Evolutionary conservation across 2,888 invertebrate species (phyloP).

Genomic region (Ochropleura plecta): DNA sequence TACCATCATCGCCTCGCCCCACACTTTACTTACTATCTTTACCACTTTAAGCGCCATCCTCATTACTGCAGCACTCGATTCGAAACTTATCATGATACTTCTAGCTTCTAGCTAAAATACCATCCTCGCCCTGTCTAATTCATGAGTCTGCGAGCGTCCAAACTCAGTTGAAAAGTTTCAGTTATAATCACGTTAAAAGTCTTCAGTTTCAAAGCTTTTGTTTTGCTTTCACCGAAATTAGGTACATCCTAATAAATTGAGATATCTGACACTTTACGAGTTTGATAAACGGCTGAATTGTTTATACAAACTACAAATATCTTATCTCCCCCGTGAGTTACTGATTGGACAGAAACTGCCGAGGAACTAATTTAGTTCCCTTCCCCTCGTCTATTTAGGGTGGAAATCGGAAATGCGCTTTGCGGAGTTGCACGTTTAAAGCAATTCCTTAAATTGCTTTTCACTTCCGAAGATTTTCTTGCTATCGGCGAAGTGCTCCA

Average conservation of each 20-base stretch:
- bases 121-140: slow-evolving; percentile 24
- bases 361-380: slow-evolving; percentile 51
- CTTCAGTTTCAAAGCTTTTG: slow-evolving; percentile 43
- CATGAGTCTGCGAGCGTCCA: slow-evolving; percentile 6
- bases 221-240: slow-evolving; percentile 20
- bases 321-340: slow-evolving; percentile 46
- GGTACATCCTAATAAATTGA: slow-evolving; percentile 18
- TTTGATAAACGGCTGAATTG: slow-evolving; percentile 47
- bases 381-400: slow-evolving; percentile 58
- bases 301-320: slow-evolving; percentile 36
- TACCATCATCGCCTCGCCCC: slow-evolving; percentile 8
- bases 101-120: slow-evolving; percentile 19
- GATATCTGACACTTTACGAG: slow-evolving; percentile 23
- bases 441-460: slow-evolving; percentile 58
- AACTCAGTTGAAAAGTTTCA: slow-evolving; percentile 31
- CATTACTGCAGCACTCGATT: slow-evolving; percentile 24
- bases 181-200: slow-evolving; percentile 22
- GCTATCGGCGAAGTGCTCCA: slow-evolving; percentile 38
- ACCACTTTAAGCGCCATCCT: slow-evolving; percentile 31
- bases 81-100: slow-evolving; percentile 9
- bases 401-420: slow-evolving; percentile 57
- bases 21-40: slow-evolving; percentile 20
- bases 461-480: slow-evolving; percentile 49
- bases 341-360: slow-evolving; percentile 50
- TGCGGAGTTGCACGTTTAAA: slow-evolving; percentile 51